Percentiles rank a stretch among this genome's conserved stretches.
Evolutionary conservation across 2,797 vertebrate species (phyloP).

Genomic region (Mormyrus hasselquistii): DNA sequence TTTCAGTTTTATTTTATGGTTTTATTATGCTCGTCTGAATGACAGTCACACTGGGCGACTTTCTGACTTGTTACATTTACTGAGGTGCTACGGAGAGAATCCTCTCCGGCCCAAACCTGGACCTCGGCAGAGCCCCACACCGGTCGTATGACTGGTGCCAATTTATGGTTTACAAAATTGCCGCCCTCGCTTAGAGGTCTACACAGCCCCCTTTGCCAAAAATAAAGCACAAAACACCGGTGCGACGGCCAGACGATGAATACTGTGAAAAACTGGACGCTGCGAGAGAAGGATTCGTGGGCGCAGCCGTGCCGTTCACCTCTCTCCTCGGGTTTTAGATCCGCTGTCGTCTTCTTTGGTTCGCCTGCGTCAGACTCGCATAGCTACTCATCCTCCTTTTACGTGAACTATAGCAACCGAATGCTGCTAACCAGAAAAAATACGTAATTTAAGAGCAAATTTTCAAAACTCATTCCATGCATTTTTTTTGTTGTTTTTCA

Average conservation of each 20-base stretch:
- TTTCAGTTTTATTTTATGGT: constrained; percentile 27
- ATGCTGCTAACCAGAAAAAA: constrained; percentile 18
- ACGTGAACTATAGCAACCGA: constrained; percentile 15
- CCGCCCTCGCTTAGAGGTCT: constrained; percentile 56
- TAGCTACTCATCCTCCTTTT: background rate
- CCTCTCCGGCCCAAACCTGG: constrained; percentile 49
- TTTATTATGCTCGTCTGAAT: constrained; percentile 41
- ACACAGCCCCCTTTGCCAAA: constrained; percentile 48
- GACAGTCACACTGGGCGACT: constrained; percentile 65
- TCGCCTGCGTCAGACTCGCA: background rate
- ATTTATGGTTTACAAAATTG: constrained; percentile 38
- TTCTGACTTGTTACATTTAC: constrained; percentile 52
- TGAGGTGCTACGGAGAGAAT: constrained; percentile 47
- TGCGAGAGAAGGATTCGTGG: background rate
- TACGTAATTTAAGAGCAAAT: background rate
- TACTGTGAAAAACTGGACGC: constrained; percentile 62
- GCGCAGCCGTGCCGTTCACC: background rate
- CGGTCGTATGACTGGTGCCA: constrained; percentile 58
- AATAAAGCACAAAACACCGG: constrained; percentile 68
- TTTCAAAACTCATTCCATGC: background rate
- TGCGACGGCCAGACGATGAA: constrained; percentile 48
- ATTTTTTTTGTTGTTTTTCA: background rate
- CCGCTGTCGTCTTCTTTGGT: background rate
- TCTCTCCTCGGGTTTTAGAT: background rate
- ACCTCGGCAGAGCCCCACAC: constrained; percentile 66